Evolutionary conservation across 1,140 invertebrate species (phyloP).

Genomic region (Trachymyrmex cornetzi): DNA sequence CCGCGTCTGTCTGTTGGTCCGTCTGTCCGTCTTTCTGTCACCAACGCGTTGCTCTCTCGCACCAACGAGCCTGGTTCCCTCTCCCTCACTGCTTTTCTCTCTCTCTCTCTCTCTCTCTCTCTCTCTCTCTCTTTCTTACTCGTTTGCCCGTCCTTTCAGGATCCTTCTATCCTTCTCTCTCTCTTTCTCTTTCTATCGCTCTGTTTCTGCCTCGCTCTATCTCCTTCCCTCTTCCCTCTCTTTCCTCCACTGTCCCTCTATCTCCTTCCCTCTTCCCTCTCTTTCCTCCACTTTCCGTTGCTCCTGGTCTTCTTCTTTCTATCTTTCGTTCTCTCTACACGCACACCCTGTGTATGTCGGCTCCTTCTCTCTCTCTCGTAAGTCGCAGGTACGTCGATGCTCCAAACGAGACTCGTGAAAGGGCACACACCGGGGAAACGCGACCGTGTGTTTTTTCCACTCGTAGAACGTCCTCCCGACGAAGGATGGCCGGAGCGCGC

Average conservation of each 20-base stretch:
- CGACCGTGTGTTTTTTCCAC: not conserved
- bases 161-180: not conserved
- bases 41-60: slow-evolving; percentile 68
- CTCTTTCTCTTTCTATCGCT: not conserved
- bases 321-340: not conserved
- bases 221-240: not conserved
- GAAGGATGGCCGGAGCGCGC: slow-evolving; percentile 36
- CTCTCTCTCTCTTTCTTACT: not conserved
- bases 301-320: not conserved
- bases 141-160: not conserved
- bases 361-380: slow-evolving; percentile 16
- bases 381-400: slow-evolving; percentile 51
- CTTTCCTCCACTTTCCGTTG: slow-evolving; percentile 49
- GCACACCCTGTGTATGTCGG: not conserved
- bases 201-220: slow-evolving; percentile 11
- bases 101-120: slow-evolving; percentile 2
- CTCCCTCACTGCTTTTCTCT: slow-evolving; percentile 3
- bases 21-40: slow-evolving; percentile 77
- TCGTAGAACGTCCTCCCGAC: slow-evolving; percentile 8
- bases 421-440: slow-evolving; percentile 16
- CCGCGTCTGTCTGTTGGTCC: slow-evolving; percentile 72
- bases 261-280: slow-evolving; percentile 7
- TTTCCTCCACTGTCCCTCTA: not conserved
- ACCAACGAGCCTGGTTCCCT: slow-evolving; percentile 30
- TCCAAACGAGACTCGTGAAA: slow-evolving; percentile 13